These are phyloP conservation scores for Ostrea denselamellosa DNA, from an alignment of 1,140 invertebrate species.

Conservation along the genomic window DNA sequence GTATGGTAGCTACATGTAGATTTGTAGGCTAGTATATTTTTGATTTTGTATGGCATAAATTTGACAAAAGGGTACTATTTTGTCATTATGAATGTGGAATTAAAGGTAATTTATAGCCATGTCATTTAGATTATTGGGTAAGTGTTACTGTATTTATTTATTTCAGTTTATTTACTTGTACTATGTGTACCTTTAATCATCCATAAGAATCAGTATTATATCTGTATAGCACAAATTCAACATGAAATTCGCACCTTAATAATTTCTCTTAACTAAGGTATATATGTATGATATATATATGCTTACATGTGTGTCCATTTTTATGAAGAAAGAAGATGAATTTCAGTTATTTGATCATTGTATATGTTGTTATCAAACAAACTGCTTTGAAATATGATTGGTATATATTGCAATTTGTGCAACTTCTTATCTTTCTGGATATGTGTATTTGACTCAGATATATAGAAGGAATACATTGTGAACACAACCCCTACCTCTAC, in stretches of 20 bases:
- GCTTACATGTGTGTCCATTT: not conserved
- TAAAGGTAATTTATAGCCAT: no score
- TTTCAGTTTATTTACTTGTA: not conserved
- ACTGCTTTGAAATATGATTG: not conserved
- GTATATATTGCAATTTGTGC: not conserved
- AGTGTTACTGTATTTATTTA: not conserved
- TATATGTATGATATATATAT: not conserved
- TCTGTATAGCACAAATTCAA: not conserved
- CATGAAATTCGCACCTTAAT: not conserved
- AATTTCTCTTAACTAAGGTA: not conserved
- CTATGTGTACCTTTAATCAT: not conserved
- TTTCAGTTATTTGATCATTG: not conserved
- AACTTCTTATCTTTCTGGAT: not conserved
- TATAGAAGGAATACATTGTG: no score
- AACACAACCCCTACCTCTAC: no score
- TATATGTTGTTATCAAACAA: not conserved
- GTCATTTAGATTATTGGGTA: no score
- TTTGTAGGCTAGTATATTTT: no score
- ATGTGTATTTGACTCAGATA: no score
- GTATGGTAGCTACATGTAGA: no score
- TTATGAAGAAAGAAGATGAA: not conserved
- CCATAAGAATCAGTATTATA: conserved; percentile 3
- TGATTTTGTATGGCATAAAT: no score
- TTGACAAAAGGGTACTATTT: no score
- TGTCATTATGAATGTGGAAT: no score